Conservation (phyloP, 2,113 vertebrate genomes). For the Pogona vitticeps region DNA sequence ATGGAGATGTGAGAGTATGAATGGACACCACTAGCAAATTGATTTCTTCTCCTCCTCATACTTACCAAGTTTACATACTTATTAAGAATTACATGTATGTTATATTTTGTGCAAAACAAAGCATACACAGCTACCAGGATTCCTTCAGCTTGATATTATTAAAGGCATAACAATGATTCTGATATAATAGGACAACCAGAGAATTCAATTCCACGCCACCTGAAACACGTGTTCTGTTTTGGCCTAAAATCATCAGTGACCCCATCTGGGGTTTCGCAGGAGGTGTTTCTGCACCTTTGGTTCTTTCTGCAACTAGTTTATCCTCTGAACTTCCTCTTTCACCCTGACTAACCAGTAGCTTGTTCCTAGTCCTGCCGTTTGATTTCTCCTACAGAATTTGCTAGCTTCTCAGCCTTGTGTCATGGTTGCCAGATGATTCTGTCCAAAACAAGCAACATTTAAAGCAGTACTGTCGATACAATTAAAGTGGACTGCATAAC, state of each 20-base stretch:
- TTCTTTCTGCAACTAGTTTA: neutral
- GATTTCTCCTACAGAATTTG: neutral
- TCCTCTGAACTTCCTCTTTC: neutral
- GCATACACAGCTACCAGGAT: neutral
- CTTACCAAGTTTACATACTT: neutral
- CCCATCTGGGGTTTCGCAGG: too few species aligned
- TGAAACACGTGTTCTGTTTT: neutral
- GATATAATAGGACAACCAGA: neutral
- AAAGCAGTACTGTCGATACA: too few species aligned
- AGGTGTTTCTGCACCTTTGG: too few species aligned
- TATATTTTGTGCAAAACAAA: neutral
- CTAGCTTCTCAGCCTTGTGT: neutral
- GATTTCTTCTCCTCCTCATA: neutral
- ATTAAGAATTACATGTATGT: neutral
- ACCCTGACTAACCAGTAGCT: neutral
- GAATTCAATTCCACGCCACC: neutral
- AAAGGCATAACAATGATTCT: neutral
- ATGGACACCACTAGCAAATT: neutral
- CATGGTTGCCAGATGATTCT: neutral
- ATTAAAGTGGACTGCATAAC: too few species aligned
- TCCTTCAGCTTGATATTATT: neutral
- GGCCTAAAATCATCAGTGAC: neutral
- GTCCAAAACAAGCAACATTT: too few species aligned
- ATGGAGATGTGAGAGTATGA: neutral
- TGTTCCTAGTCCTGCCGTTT: neutral